Base-by-base conservation (phyloP, 2,888 invertebrate species). In the Celastrina argiolus region DNA sequence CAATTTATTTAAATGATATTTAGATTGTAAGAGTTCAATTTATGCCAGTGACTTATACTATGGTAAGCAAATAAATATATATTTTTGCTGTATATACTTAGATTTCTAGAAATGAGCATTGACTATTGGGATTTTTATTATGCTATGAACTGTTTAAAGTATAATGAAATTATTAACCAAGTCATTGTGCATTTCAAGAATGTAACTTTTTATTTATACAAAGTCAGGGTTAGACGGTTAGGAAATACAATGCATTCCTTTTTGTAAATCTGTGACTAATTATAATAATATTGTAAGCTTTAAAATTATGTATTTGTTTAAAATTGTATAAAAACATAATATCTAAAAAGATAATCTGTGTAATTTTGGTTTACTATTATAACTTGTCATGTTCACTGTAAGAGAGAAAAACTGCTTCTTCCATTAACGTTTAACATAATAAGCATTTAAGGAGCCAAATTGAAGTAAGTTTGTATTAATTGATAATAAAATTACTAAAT, bases 391-490 rank as follows among this genome's bases (percentile, higher is more conserved):
- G 51, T 51, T 26, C 4, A 26, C 12, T 26, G 12, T 22, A 51
- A 51, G 4, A 51, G 22, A 26, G 22, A 51, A 36, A 36, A 51
- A 51, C 22, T 51, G 51, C 51, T 51, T 51, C 51, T 51, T 51
- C 51, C 51, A 51, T 14, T 51, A 45, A 22, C 51, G 16, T 26
- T 51, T 51, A 51, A 51, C 51, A 51, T 22, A 22, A 1, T 22
- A 51, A 5, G 18, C 14, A 51, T 51, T 51, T 51, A 26, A 22
- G 51, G 51, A 51, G 51, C 51, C 51, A 51, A 51, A 51, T 51
- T 51, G 51, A 14, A 51, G 51, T 51, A 51, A 51, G 51, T 51
- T 51, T 51, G 22, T 51, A 51, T 22, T 51, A 26, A 51, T 51
- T 51, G 26, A 51, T 51, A 51, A 51, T 51, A 51, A 51, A 51